Evolutionary conservation across 1,140 invertebrate genomes (phyloP).

Genomic region (Hypsibius dujardini): DNA sequence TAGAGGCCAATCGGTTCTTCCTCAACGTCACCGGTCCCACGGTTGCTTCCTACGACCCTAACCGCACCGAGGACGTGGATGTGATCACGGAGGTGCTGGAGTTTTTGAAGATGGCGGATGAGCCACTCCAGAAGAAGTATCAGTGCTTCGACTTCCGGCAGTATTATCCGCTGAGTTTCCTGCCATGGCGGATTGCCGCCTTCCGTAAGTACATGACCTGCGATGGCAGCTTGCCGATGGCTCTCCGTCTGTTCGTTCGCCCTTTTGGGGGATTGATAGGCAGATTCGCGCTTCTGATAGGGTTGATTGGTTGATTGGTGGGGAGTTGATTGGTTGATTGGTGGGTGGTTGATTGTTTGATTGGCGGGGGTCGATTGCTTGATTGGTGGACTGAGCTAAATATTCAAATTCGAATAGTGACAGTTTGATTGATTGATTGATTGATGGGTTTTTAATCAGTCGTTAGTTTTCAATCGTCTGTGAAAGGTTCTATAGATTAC

Average conservation of each 20-base stretch:
- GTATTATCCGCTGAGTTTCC: slow-evolving; percentile 14
- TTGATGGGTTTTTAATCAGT: no score
- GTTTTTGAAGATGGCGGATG: not conserved
- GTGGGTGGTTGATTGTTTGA: no score
- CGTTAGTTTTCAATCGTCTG: no score
- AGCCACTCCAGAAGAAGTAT: not conserved
- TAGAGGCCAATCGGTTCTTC: slow-evolving; percentile 19
- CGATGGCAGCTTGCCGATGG: no score
- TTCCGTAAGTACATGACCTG: not conserved
- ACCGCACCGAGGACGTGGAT: not conserved
- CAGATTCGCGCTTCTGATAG: not conserved
- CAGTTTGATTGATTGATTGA: no score
- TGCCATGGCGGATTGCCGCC: slow-evolving; percentile 1
- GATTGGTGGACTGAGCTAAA: no score
- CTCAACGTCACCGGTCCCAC: not conserved
- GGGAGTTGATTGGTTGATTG: not conserved
- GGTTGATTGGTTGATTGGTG: not conserved
- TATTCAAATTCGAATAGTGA: no score
- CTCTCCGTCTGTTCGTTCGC: no score
- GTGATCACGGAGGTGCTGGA: not conserved
- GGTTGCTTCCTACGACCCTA: not conserved
- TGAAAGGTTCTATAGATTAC: not conserved
- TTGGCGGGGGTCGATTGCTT: no score
- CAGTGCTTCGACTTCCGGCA: not conserved
- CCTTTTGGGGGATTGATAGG: no score